Evolutionary conservation across 2,797 vertebrate species (phyloP).

Genomic region (Urosaurus nigricauda): DNA sequence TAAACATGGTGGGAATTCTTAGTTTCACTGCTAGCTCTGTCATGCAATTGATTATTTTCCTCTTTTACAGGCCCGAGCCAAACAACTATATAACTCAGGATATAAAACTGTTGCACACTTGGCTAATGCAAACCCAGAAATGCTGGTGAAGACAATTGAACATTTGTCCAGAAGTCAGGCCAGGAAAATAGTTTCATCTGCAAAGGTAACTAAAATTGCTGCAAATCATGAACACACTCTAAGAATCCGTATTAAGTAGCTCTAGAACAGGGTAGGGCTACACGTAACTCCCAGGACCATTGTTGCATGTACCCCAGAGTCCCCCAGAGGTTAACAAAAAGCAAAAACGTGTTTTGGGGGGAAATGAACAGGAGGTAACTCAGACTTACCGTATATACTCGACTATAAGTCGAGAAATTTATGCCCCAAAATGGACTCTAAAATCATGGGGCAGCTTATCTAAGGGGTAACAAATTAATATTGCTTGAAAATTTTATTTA

Average conservation of each 20-base stretch:
- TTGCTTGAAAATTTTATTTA: too few species aligned
- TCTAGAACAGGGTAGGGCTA: neutral
- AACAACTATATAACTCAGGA: constrained; percentile 90
- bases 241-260: neutral
- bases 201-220: constrained; percentile 83
- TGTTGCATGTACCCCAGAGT: too few species aligned
- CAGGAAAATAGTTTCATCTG: constrained; percentile 90
- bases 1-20: neutral
- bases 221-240: neutral
- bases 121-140: constrained; percentile 88
- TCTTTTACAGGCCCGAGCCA: constrained; percentile 87
- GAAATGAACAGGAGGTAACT: too few species aligned
- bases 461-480: too few species aligned
- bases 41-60: constrained; percentile 13
- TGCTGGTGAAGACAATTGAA: constrained; percentile 82
- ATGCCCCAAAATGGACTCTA: too few species aligned
- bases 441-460: too few species aligned
- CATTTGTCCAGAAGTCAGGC: constrained; percentile 89
- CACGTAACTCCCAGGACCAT: too few species aligned
- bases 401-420: too few species aligned
- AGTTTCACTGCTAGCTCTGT: neutral
- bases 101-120: constrained; percentile 90
- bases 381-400: too few species aligned
- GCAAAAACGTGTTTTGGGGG: too few species aligned
- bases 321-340: too few species aligned